Evolutionary conservation across 1,140 invertebrate species (phyloP), one percentile per base, ranked within the genome.

Genomic region (Tetragnatha versicolor): DNA sequence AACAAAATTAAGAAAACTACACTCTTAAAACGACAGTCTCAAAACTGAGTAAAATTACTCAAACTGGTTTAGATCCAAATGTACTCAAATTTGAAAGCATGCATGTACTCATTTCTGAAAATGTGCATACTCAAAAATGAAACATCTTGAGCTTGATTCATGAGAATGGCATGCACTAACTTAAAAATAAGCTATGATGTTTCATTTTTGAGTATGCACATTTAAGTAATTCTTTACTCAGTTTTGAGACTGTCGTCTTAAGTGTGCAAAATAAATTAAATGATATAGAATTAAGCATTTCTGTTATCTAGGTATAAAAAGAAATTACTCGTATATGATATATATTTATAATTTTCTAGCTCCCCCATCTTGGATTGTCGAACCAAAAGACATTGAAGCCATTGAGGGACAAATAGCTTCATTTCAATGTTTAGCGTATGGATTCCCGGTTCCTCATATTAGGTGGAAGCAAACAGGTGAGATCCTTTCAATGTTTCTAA

Each of bases 291-390:
- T 9, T 17, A 9, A 17, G 17, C 39, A 42, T 42, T 9, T 9
- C 6, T 42, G 39, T 42, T 42, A 9, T 42, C 39, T 42, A 17
- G 7, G 17, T 17, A 42, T 42, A 42, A 9, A 9, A 42, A 9
- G 6, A 42, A 9, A 42, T 42, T n/a, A n/a, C n/a, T n/a, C n/a
- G n/a, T n/a, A n/a, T n/a, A n/a, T n/a, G n/a, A n/a, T n/a, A n/a
- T 9, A 45, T 9, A 45, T 9, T 45, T 58, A 58, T 22, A 25
- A 27, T 45, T 88, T 89, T 76, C 84, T n/a, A 95, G 94, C 97
- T 58, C 94, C 95, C 9, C 95, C 95, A 17, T 90, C 92, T 83
- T 98, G 95, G 95, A 90, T 93, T 2, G 88, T 93, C 77, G 94
- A 97, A 84, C 95, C 95, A 0, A 89, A 90, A 81, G 94, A 97